Evolutionary conservation across 2,888 invertebrate genomes (phyloP).

Genomic region (Chloroclysta siterata): DNA sequence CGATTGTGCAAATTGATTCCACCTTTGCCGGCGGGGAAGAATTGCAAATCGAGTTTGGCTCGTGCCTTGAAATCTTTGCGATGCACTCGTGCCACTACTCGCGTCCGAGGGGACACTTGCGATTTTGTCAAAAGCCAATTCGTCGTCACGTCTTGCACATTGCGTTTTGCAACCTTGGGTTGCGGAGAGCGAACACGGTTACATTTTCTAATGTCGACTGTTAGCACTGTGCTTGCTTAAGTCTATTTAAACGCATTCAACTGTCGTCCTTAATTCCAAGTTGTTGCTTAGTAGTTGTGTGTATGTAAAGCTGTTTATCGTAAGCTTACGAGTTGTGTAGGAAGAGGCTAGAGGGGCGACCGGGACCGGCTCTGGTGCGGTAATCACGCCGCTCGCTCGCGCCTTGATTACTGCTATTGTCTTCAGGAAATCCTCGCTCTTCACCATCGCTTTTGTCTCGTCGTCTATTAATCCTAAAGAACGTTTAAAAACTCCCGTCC

Average conservation of each 20-base stretch:
- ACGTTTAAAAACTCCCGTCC: constrained; percentile 52
- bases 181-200: constrained; percentile 15
- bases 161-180: constrained; percentile 50
- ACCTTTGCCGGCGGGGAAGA: constrained; percentile 58
- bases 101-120: constrained; percentile 41
- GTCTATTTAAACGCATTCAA: constrained; percentile 12
- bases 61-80: constrained; percentile 51
- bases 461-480: constrained; percentile 55
- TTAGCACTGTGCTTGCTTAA: not conserved
- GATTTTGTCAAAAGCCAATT: constrained; percentile 40
- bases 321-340: constrained; percentile 65
- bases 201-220: constrained; percentile 17
- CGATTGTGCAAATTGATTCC: constrained; percentile 69
- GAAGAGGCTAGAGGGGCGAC: constrained; percentile 35
- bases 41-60: constrained; percentile 64
- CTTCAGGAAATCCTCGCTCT: constrained; percentile 68
- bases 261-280: constrained; percentile 26
- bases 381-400: constrained; percentile 59
- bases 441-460: constrained; percentile 64
- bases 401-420: constrained; percentile 75
- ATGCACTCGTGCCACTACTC: constrained; percentile 47
- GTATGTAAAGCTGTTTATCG: constrained; percentile 54
- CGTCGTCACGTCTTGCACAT: constrained; percentile 44
- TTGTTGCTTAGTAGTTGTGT: constrained; percentile 32
- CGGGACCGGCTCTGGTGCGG: constrained; percentile 41